phyloP scores from a whole-genome alignment of 92 coral and sea anemone genomes.

The Micromussa lordhowensis region DNA sequence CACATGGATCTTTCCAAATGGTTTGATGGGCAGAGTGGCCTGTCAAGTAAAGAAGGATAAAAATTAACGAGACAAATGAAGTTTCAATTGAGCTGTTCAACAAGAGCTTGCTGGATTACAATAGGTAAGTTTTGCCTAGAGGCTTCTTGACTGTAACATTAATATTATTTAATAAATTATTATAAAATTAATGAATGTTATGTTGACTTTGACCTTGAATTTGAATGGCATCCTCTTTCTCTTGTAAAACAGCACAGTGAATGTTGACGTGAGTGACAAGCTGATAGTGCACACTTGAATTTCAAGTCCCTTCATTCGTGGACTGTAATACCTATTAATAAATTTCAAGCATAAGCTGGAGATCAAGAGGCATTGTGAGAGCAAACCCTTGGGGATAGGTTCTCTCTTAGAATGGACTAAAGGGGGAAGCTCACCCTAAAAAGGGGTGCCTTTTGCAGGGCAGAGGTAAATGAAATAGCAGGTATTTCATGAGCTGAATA shows the following conservation, averaged over 20 bases:
- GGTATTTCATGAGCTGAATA: too few species aligned
- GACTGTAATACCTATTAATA: slow-evolving; percentile 67
- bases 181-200: too few species aligned
- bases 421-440: too few species aligned
- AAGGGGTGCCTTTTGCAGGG: too few species aligned
- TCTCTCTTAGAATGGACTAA: too few species aligned
- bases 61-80: background rate
- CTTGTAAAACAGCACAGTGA: slow-evolving; percentile 87
- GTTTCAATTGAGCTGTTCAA: background rate
- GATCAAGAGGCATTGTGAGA: too few species aligned
- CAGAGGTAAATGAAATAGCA: too few species aligned
- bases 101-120: background rate
- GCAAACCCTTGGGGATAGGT: too few species aligned
- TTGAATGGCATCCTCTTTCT: slow-evolving; percentile 95
- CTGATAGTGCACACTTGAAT: slow-evolving; percentile 80
- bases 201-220: slow-evolving; percentile 72
- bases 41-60: slow-evolving; percentile 10
- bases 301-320: slow-evolving; percentile 86
- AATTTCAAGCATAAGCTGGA: background rate
- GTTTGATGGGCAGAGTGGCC: slow-evolving; percentile 83
- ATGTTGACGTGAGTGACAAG: slow-evolving; percentile 70
- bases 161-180: too few species aligned
- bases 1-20: slow-evolving; percentile 87
- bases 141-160: background rate
- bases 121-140: background rate